Evolutionary conservation across 92 coral and sea anemone genomes (phyloP).

Genomic region (Zoanthus sociatus): DNA sequence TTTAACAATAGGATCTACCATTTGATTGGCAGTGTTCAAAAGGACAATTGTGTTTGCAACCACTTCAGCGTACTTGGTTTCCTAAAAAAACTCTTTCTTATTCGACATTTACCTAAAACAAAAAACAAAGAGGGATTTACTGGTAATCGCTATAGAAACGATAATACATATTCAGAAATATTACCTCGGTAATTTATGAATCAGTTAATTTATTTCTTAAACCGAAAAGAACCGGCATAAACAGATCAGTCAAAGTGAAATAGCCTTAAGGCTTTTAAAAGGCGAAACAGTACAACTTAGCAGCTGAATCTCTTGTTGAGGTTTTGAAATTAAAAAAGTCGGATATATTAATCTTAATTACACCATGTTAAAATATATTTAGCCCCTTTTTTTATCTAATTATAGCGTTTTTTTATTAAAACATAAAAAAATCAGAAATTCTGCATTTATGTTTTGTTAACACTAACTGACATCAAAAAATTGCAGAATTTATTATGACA

Average conservation of each 20-base stretch:
- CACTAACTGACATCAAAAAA: neutral
- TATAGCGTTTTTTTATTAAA: neutral
- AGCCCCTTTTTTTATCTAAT: neutral
- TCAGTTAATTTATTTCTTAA: neutral
- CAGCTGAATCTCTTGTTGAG: neutral
- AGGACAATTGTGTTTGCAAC: neutral
- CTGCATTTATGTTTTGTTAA: neutral
- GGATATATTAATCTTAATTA: neutral
- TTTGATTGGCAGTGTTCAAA: slow-evolving; percentile 23
- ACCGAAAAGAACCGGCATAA: neutral
- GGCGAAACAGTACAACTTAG: neutral
- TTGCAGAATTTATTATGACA: neutral
- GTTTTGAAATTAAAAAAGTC: neutral
- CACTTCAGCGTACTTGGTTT: neutral
- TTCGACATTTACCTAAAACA: neutral
- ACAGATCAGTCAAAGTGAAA: neutral
- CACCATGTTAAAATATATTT: neutral
- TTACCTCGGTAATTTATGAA: neutral
- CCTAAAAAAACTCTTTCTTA: neutral
- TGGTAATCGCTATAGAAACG: neutral
- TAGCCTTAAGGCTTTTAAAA: neutral
- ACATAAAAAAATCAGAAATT: neutral
- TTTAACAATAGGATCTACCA: neutral
- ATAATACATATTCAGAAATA: neutral
- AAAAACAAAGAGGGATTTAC: neutral